These are phyloP conservation scores for Sylvia atricapilla DNA, from an alignment of 2,113 vertebrate genomes.

Conservation along the genomic window DNA sequence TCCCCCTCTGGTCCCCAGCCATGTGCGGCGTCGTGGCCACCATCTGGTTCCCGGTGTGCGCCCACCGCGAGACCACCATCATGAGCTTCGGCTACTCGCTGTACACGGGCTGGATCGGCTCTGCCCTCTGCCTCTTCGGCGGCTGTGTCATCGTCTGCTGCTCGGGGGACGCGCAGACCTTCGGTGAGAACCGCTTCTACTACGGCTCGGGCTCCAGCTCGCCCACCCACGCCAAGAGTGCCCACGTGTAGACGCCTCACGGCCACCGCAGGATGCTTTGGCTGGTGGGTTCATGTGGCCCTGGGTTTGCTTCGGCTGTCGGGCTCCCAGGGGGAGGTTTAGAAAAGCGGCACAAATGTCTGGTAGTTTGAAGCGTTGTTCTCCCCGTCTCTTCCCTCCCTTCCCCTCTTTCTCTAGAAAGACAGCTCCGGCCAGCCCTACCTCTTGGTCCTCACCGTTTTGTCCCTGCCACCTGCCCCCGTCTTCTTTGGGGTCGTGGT, in stretches of 20 bases:
- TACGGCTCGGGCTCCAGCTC: slow-evolving; percentile 85
- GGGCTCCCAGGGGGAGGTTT: slow-evolving; percentile 53
- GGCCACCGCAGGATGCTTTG: slow-evolving; percentile 42
- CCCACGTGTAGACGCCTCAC: slow-evolving; percentile 77
- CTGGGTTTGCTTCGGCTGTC: slow-evolving; percentile 25
- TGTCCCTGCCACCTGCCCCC: background rate
- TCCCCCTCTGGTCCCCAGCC: slow-evolving; percentile 72
- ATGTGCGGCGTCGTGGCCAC: slow-evolving; percentile 85
- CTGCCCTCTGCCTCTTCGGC: slow-evolving; percentile 85
- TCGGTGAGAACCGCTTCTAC: slow-evolving; percentile 90
- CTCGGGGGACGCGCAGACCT: slow-evolving; percentile 73
- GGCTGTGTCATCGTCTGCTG: slow-evolving; percentile 85
- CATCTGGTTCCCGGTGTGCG: slow-evolving; percentile 91
- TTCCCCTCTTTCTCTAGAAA: slow-evolving; percentile 33
- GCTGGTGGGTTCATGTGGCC: slow-evolving; percentile 28
- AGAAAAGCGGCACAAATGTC: slow-evolving; percentile 44
- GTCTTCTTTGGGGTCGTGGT: background rate
- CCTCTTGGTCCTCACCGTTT: background rate
- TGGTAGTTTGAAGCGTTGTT: slow-evolving; percentile 44
- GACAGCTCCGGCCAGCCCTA: slow-evolving; percentile 47
- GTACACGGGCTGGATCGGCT: slow-evolving; percentile 91
- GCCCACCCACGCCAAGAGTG: slow-evolving; percentile 90
- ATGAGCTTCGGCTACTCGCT: slow-evolving; percentile 94
- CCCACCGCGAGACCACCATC: slow-evolving; percentile 81
- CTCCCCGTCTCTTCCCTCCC: background rate